These are phyloP conservation scores for Siderastrea siderea DNA, from an alignment of 92 coral and sea anemone species.

Conservation along the genomic window DNA sequence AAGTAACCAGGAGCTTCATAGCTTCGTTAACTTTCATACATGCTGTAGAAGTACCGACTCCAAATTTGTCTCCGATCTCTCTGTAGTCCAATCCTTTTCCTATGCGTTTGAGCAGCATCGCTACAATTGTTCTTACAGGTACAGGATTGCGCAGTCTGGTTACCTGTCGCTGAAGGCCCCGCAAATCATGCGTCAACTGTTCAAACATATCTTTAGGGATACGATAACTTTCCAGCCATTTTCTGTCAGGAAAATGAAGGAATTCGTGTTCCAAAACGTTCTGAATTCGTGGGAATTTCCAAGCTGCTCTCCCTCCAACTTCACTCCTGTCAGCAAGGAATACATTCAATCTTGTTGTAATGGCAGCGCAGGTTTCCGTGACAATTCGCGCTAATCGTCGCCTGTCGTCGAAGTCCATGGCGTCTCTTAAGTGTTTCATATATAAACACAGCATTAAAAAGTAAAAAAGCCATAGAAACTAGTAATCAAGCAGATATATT, in stretches of 20 bases:
- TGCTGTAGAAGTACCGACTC: conserved; percentile 72
- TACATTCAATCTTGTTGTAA: no score
- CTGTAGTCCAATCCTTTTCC: conserved; percentile 65
- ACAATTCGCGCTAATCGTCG: no score
- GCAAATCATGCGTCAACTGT: conserved; percentile 55
- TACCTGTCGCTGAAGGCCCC: conserved; percentile 25
- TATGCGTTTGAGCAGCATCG: conserved; percentile 54
- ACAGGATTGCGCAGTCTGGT: conserved; percentile 61
- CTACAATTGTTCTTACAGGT: conserved; percentile 38
- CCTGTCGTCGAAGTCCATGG: no score
- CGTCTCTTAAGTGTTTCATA: no score
- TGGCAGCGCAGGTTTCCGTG: no score
- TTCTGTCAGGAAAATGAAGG: conserved; percentile 59
- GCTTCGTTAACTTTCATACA: conserved; percentile 66
- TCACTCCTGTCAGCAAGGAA: no score
- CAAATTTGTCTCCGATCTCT: conserved; percentile 71
- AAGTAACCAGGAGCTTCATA: conserved; percentile 41
- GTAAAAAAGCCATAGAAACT: no score
- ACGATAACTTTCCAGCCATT: conserved; percentile 73
- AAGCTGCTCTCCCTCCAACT: conserved; percentile 48
- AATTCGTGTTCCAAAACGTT: conserved; percentile 65
- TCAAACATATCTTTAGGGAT: conserved; percentile 54
- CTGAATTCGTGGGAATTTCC: conserved; percentile 42
- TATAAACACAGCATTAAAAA: no score
- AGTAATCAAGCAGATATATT: no score